Base-by-base conservation (phyloP, 2,797 vertebrate species). In the Thunnus albacares region DNA sequence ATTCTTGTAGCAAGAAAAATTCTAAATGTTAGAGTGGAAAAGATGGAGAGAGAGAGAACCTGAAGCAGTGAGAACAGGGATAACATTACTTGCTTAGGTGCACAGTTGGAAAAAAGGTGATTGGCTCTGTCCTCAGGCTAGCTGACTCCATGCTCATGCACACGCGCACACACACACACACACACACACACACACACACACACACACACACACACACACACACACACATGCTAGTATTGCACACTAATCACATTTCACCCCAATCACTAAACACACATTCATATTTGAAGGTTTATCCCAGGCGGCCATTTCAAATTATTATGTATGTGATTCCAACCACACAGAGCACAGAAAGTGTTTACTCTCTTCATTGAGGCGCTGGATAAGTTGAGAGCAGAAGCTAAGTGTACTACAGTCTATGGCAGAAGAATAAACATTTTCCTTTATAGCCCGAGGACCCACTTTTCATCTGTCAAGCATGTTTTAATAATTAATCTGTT, bases 401-500 rank as follows among this genome's bases (percentile, higher is more conserved):
- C 92, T 94, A 94, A 95, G 94, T 93, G 93, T 83, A 95, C 91
- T 93, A 94, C 89, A 94, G 93, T 94, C 94, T 92, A 90, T 95
- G 95, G 95, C 94, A 95, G 95, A 95, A 95, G 95, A 96, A 95
- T 95, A 96, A 95, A 95, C 95, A 95, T 94, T 95, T 94, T 95
- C 92, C 93, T 93, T 94, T 94, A 94, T 94, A 93, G 94, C 95
- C 95, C 0, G 85, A 95, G 95, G 95, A 95, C 94, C 93, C 93
- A 95, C 92, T 95, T 95, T 96, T 96, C 94, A 96, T 95, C 95
- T 96, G 95, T 96, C 95, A 96, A 95, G 94, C 95, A 95, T 94
- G 93, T 94, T 96, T 96, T 95, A 96, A 95, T 96, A 96, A 96
- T 96, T 95, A 94, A 96, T 96, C 93, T 94, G 93, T 94, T 95